A percentile compares a stretch with the other conserved stretches of the same genome.
Evolutionary conservation across 35 echinoderm and acorn worm species (phyloP).

Genomic region (Amphiura filiformis): DNA sequence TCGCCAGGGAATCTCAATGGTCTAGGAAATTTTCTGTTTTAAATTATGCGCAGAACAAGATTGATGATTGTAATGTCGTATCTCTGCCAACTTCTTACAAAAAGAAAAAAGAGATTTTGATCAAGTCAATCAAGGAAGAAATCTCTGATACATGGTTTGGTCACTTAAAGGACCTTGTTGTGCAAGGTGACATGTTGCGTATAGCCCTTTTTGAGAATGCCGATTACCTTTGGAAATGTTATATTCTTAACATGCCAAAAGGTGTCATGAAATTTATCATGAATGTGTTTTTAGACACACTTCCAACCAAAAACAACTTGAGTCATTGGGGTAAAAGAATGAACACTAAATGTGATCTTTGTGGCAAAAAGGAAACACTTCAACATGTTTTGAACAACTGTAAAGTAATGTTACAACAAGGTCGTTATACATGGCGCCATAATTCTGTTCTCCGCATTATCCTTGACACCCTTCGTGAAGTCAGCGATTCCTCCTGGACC

Average conservation of each 20-base stretch:
- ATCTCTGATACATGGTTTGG: not conserved
- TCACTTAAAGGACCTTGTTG: not conserved
- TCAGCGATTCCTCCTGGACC: not conserved
- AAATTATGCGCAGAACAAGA: not conserved
- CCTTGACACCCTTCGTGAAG: not conserved
- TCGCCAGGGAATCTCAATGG: not conserved
- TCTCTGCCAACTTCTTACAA: no score
- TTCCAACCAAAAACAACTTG: not conserved
- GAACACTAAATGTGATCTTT: not conserved
- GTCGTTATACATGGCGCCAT: conserved; percentile 21
- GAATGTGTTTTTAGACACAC: not conserved
- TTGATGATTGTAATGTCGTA: no score
- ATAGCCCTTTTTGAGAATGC: not conserved
- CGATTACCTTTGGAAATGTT: not conserved
- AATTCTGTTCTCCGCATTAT: not conserved
- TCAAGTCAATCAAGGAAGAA: not conserved
- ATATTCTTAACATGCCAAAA: conserved; percentile 5
- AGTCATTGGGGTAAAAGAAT: not conserved
- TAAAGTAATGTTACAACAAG: not conserved
- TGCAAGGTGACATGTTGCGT: not conserved
- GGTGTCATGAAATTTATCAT: not conserved
- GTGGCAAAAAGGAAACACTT: conserved; percentile 19
- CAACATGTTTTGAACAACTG: conserved; percentile 11
- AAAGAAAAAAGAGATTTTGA: no score
- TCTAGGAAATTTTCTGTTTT: not conserved